These are phyloP conservation scores for Trogon melanurus DNA, from an alignment of 2,113 vertebrate species.

Conservation along the genomic window DNA sequence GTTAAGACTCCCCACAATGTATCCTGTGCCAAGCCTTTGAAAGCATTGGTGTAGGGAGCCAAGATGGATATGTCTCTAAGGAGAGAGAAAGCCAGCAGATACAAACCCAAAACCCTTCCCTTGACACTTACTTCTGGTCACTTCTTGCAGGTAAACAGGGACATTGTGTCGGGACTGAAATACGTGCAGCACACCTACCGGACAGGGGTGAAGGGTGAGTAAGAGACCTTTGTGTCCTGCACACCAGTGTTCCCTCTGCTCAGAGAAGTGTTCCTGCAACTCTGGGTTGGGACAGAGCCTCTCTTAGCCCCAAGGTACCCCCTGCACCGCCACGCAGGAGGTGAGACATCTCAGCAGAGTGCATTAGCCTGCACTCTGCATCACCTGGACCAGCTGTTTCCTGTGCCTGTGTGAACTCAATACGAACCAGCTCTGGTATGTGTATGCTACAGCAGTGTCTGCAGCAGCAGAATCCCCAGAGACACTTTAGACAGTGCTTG, in stretches of 20 bases:
- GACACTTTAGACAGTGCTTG: not conserved
- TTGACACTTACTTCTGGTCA: not conserved
- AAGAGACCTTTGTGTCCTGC: not conserved
- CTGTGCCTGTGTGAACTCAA: not conserved
- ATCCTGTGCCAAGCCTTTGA: not conserved
- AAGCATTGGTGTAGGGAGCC: not conserved
- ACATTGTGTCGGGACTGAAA: constrained; percentile 84
- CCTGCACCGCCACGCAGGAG: rapidly evolving
- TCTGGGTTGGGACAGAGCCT: not conserved
- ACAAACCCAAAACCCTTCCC: not conserved
- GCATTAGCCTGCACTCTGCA: not conserved
- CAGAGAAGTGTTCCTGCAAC: not conserved
- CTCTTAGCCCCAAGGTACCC: not conserved
- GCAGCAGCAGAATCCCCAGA: not conserved
- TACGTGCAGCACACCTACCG: constrained; percentile 82
- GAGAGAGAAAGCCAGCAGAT: not conserved
- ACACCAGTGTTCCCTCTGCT: not conserved
- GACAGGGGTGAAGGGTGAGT: constrained; percentile 82
- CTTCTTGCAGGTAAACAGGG: constrained; percentile 78
- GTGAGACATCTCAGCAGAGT: not conserved
- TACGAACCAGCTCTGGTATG: not conserved
- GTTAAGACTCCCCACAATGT: not conserved
- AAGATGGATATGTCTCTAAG: not conserved
- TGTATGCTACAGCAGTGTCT: not conserved
- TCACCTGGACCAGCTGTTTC: not conserved